Percentiles rank a stretch among this genome's conserved stretches.
These are phyloP conservation scores for Brachionus manjavacas DNA, from an alignment of 1,140 invertebrate species.

Conservation along the genomic window DNA sequence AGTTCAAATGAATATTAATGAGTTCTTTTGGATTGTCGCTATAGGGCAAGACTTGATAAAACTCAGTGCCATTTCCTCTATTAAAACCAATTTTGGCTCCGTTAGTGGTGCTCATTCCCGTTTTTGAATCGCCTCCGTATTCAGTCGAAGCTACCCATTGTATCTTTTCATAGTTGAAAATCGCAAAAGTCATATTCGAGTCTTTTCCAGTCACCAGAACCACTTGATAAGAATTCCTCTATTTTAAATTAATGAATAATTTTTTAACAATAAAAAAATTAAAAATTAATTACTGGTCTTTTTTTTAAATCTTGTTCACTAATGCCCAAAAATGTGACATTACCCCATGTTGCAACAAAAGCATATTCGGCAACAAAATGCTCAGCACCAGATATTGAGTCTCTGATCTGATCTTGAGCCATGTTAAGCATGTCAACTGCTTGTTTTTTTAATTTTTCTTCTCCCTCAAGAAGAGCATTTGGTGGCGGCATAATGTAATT, in stretches of 20 bases:
- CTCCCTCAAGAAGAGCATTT: background rate
- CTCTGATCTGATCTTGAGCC: constrained; percentile 40
- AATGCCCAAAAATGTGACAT: constrained; percentile 75
- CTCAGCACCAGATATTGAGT: constrained; percentile 65
- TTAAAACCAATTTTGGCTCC: constrained; percentile 75
- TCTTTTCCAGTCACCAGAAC: constrained; percentile 88
- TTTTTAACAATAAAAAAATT: no score
- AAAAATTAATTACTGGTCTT: constrained; percentile 61
- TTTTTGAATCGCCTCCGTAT: constrained; percentile 43
- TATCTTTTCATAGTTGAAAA: constrained; percentile 84
- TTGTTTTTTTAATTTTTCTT: constrained; percentile 36
- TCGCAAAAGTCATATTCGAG: constrained; percentile 71
- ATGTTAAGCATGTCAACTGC: constrained; percentile 42
- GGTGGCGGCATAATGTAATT: constrained; percentile 35
- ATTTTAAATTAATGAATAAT: background rate
- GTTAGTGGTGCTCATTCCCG: constrained; percentile 21
- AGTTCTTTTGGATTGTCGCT: constrained; percentile 45
- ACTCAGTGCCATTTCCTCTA: constrained; percentile 83
- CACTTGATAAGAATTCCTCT: constrained; percentile 90
- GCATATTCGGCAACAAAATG: constrained; percentile 81
- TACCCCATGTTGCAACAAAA: constrained; percentile 89
- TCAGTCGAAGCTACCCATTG: constrained; percentile 85
- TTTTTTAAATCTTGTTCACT: constrained; percentile 53
- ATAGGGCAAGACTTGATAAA: constrained; percentile 59
- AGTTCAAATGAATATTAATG: constrained; percentile 57